Percentiles rank a stretch among this genome's conserved stretches.
Conservation (phyloP, 2,797 vertebrate genomes). For the Sebastes baramenuke region DNA sequence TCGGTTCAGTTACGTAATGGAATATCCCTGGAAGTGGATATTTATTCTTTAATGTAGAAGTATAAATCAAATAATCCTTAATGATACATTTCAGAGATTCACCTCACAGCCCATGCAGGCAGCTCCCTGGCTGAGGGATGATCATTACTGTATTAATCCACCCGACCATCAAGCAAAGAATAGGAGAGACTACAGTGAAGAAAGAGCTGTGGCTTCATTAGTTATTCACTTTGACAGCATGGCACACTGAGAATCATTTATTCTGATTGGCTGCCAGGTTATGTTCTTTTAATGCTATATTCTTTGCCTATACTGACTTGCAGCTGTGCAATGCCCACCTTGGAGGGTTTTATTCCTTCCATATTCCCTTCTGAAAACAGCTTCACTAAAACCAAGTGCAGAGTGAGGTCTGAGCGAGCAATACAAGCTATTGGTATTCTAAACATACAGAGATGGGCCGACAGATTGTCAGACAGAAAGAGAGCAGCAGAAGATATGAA, state of each 20-base stretch:
- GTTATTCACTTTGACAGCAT: background rate
- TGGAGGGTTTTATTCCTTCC: background rate
- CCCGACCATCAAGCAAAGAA: background rate
- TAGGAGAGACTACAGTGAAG: background rate
- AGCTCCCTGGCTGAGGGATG: background rate
- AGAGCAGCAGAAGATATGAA: background rate
- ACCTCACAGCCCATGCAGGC: background rate
- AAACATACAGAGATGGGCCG: background rate
- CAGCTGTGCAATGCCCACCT: background rate
- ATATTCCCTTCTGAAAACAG: background rate
- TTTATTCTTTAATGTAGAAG: constrained; percentile 39
- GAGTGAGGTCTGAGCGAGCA: background rate
- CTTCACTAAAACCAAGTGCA: background rate
- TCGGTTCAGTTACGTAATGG: constrained; percentile 29
- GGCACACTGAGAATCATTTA: background rate
- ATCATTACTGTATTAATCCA: background rate
- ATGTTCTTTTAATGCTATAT: background rate
- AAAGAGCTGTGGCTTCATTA: background rate
- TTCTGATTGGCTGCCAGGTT: background rate
- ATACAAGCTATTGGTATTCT: background rate
- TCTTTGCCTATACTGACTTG: background rate
- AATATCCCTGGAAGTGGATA: constrained; percentile 22
- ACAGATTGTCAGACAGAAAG: background rate
- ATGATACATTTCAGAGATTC: background rate
- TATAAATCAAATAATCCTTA: constrained; percentile 37